Conservation (phyloP, 1,140 invertebrate genomes). For the Panagrolaimus sp. region DNA sequence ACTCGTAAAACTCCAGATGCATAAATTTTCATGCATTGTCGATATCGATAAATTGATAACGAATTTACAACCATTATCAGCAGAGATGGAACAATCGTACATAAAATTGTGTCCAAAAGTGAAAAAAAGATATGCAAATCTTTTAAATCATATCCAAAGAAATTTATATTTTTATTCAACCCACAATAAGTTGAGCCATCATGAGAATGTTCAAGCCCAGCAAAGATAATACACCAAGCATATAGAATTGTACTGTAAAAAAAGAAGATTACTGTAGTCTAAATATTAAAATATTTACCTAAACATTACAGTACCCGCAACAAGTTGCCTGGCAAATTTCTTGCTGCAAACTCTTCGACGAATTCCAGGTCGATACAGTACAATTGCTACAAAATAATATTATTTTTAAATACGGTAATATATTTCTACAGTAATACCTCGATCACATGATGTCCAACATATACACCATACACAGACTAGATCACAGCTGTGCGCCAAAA, state of each 20-base stretch:
- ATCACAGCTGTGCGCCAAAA: conserved; percentile 55
- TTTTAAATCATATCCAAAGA: conserved; percentile 46
- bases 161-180: conserved; percentile 20
- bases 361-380: conserved; percentile 55
- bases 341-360: conserved; percentile 52
- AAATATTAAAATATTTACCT: no score
- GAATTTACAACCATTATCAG: conserved; percentile 56
- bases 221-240: conserved; percentile 56
- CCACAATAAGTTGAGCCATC: conserved; percentile 48
- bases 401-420: no score
- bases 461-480: conserved; percentile 60
- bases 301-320: conserved; percentile 46
- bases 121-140: conserved; percentile 55
- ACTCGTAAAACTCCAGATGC: conserved; percentile 54
- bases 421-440: conserved; percentile 7
- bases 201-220: conserved; percentile 43
- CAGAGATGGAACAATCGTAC: conserved; percentile 54
- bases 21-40: conserved; percentile 59
- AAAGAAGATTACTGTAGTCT: no score
- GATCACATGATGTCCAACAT: conserved; percentile 52
- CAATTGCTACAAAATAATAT: conserved; percentile 37
- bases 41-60: conserved; percentile 54
- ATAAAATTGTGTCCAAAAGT: conserved; percentile 54
- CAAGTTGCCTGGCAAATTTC: conserved; percentile 50
- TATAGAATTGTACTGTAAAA: conserved; percentile 49